Evolutionary conservation across 2,888 invertebrate species (phyloP).

Genomic region (Amphipoea lucens): DNA sequence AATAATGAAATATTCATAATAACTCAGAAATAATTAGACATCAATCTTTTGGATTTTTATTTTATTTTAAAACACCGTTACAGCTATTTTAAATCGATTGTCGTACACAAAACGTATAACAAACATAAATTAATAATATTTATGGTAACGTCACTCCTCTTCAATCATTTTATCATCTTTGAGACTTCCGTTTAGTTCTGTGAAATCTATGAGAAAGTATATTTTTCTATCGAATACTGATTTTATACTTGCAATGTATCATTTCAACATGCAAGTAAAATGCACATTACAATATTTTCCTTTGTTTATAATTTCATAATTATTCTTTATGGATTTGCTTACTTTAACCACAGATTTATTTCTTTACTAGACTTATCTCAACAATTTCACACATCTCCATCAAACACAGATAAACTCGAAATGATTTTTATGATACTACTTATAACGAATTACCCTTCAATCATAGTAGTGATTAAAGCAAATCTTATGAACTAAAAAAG

Average conservation of each 20-base stretch:
- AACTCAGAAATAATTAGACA: not conserved
- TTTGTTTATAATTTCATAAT: not conserved
- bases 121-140: constrained; percentile 35
- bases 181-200: constrained; percentile 8
- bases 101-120: constrained; percentile 33
- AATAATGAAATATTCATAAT: not conserved
- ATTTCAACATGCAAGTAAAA: constrained; percentile 35
- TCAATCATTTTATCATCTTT: constrained; percentile 9
- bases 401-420: constrained; percentile 13
- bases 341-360: not conserved
- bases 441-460: constrained; percentile 29
- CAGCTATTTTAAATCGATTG: constrained; percentile 7
- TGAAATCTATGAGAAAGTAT: constrained; percentile 39
- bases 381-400: constrained; percentile 30
- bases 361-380: constrained; percentile 14
- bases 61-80: constrained; percentile 21
- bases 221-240: not conserved
- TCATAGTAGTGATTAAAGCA: constrained; percentile 50
- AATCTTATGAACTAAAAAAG: constrained; percentile 47
- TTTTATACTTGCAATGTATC: constrained; percentile 26
- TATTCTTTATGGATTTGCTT: not conserved
- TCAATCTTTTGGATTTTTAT: not conserved
- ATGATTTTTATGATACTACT: constrained; percentile 7
- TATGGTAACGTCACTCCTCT: constrained; percentile 26
- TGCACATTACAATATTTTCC: constrained; percentile 9